These are phyloP conservation scores for Oscheius sp. DNA, from an alignment of 2,888 invertebrate genomes.

Conservation along the genomic window DNA sequence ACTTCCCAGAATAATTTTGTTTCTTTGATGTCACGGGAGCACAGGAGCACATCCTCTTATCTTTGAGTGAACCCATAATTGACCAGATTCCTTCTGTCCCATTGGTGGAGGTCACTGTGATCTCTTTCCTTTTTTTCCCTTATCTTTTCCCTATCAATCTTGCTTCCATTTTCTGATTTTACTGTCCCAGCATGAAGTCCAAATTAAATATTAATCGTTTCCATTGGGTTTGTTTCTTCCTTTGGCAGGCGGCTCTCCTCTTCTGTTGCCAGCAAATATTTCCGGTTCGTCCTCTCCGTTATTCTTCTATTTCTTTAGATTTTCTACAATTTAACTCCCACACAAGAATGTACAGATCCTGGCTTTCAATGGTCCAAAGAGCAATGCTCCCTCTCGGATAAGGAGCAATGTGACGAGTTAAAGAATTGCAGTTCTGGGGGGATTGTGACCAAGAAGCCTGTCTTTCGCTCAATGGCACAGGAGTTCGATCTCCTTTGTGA, in stretches of 20 bases:
- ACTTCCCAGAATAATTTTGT: no score
- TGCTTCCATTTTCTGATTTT: no score
- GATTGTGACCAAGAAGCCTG: conserved; percentile 21
- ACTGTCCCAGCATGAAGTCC: not conserved
- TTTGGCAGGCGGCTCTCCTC: conserved; percentile 55
- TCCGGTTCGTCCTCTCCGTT: conserved; percentile 38
- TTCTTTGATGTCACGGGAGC: no score
- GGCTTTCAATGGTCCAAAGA: conserved; percentile 45
- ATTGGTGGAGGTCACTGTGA: no score
- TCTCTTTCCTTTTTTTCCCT: no score
- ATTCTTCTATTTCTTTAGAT: conserved; percentile 34
- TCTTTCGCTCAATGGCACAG: conserved; percentile 53
- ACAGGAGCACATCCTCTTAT: no score
- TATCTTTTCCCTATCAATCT: no score
- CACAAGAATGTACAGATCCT: conserved; percentile 42
- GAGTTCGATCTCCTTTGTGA: conserved; percentile 52
- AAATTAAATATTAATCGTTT: conserved; percentile 48
- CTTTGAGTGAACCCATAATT: no score
- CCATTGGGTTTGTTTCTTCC: conserved; percentile 46
- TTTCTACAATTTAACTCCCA: conserved; percentile 52
- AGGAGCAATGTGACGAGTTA: conserved; percentile 37
- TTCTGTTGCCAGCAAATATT: conserved; percentile 57
- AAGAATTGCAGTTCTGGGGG: conserved; percentile 26
- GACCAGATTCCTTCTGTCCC: no score
- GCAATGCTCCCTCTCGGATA: conserved; percentile 49